A percentile compares a stretch with the other conserved stretches of the same genome.
Conservation (phyloP, 2,888 invertebrate genomes). For the Eilema griseolum region DNA sequence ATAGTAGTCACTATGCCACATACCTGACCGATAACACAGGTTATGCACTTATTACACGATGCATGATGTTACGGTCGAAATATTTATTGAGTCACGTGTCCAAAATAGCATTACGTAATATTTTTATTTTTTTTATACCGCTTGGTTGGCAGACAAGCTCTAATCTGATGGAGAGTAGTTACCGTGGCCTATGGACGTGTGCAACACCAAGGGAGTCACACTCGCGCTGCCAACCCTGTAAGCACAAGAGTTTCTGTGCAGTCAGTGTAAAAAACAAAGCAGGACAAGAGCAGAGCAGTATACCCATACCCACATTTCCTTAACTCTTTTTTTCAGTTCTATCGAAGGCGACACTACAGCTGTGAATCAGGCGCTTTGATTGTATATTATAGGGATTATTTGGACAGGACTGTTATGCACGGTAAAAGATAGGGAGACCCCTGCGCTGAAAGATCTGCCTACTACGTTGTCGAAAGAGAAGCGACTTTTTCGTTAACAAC, state of each 20-base stretch:
- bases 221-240: no score
- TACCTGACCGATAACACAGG: slow-evolving; percentile 57
- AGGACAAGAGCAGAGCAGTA: neutral
- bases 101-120: neutral
- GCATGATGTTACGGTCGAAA: slow-evolving; percentile 36
- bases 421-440: neutral
- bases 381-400: neutral
- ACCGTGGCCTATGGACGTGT: no score
- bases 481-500: neutral
- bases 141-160: no score
- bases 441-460: neutral
- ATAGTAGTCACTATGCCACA: slow-evolving; percentile 29
- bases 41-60: slow-evolving; percentile 32
- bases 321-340: neutral
- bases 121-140: no score
- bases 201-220: no score
- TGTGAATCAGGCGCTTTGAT: neutral
- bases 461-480: neutral
- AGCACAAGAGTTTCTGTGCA: no score
- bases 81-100: slow-evolving; percentile 22
- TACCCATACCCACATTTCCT: neutral
- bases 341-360: neutral
- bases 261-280: no score
- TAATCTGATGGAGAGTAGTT: no score
- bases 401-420: neutral